Evolutionary conservation across 2,113 vertebrate species (phyloP), one percentile per base, ranked within the genome.

Genomic region (Cyanoramphus novaezelandiae): DNA sequence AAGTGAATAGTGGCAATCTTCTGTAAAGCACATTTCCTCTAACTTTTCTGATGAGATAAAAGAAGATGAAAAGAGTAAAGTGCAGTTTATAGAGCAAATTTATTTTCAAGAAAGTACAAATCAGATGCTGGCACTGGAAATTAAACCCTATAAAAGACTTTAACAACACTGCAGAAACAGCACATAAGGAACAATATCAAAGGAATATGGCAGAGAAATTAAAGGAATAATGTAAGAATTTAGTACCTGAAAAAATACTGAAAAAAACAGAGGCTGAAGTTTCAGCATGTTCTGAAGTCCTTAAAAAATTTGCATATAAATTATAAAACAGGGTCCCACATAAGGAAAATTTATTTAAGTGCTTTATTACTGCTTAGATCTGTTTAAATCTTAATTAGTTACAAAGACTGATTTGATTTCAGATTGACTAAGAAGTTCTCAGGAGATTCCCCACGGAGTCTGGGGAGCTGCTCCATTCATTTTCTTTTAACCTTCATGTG

Each of bases 1-100:
- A 44, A 82, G 72, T 17, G 21, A 90, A 9, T 5, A 62, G 7
- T 9, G 7, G 2, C 39, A 77, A 14, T 55, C 6, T 53, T 50
- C 49, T 49, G 14, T 33, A 46, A n/a, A 7, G 2, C 4, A 8
- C 14, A 4, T 33, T 64, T 89, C 72, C 47, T 68, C 37, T 53
- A 14, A 33, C 11, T 43, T 88, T 70, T 39, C 29, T 62, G 24
- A 18, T 90, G 20, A 59, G 0, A 0, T 44, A 1, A 5, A 14
- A 9, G 20, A 75, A 88, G 37, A 37, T 31, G 11, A 47, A 74
- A 50, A 57, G 20, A 41, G 4, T 64, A 33, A 90, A 75, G 7
- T 1, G 2, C 3, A 63, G 27, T 67, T 70, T n/a, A 63, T 17
- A 19, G 13, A 62, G 13, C 4, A 63, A 47, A 4, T 9, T 49